Evolutionary conservation across 2,113 vertebrate genomes (phyloP).

Genomic region (Phalacrocorax pelagicus): DNA sequence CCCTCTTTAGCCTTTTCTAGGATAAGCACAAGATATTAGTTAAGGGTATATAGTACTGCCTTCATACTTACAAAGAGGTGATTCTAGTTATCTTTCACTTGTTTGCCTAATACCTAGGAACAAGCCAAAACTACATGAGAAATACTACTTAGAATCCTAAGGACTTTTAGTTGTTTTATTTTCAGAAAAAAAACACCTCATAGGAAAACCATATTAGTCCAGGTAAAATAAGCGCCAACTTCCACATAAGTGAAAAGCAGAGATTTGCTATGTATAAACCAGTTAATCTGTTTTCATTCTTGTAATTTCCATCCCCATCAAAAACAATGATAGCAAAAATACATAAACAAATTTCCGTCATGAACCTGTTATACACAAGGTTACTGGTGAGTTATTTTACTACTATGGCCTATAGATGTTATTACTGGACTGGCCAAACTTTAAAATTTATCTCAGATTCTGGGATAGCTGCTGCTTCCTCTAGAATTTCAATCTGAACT

Average conservation of each 20-base stretch:
- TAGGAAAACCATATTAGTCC: neutral
- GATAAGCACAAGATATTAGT: neutral
- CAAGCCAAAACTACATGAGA: neutral
- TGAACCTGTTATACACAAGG: neutral
- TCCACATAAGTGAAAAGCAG: neutral
- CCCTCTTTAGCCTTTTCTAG: neutral
- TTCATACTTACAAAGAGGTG: neutral
- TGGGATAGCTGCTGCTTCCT: neutral
- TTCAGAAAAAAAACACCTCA: neutral
- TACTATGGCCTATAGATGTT: neutral
- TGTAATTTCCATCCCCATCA: neutral
- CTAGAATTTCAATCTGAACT: neutral
- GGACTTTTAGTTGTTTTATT: neutral
- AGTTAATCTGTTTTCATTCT: neutral
- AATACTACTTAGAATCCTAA: neutral
- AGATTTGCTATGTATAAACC: neutral
- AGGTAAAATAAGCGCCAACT: neutral
- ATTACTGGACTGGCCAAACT: neutral
- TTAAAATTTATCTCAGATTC: neutral
- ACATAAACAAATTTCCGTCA: neutral
- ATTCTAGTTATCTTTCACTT: neutral
- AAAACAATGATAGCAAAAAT: neutral
- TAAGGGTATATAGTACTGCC: neutral
- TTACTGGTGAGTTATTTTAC: neutral
- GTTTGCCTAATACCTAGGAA: neutral